Conservation (phyloP, 2,888 invertebrate species). For the Phortica magna region DNA sequence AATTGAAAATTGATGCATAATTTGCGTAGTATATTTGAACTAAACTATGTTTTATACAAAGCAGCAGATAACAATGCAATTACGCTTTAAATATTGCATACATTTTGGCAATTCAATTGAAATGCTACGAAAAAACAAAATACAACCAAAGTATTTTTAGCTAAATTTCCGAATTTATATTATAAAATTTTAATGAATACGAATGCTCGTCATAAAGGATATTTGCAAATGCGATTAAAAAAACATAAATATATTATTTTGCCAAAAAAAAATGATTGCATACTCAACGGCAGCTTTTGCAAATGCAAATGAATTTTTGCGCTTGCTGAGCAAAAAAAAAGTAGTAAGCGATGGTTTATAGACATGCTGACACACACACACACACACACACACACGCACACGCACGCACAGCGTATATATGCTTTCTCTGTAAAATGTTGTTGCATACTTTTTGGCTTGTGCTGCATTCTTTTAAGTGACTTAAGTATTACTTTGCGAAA, state of each 20-base stretch:
- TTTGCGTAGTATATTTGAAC: background rate
- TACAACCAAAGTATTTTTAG: too few relatives aligned
- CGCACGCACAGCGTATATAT: too few relatives aligned
- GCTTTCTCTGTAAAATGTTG: too few relatives aligned
- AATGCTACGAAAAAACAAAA: too few relatives aligned
- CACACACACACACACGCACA: too few relatives aligned
- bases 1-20: slow-evolving; percentile 5
- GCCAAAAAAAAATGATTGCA: background rate
- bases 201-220: background rate
- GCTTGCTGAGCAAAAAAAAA: background rate
- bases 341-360: background rate
- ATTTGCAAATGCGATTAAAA: background rate
- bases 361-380: too few relatives aligned
- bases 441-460: too few relatives aligned
- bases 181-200: too few relatives aligned
- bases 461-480: too few relatives aligned
- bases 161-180: too few relatives aligned
- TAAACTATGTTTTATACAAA: too few relatives aligned
- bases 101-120: background rate
- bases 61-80: background rate
- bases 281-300: background rate
- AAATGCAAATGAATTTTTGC: background rate
- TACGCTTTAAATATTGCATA: background rate
- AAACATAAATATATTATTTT: background rate
- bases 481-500: too few relatives aligned